Evolutionary conservation across 1,140 invertebrate species (phyloP).

Genomic region (Calycopis cecrops): DNA sequence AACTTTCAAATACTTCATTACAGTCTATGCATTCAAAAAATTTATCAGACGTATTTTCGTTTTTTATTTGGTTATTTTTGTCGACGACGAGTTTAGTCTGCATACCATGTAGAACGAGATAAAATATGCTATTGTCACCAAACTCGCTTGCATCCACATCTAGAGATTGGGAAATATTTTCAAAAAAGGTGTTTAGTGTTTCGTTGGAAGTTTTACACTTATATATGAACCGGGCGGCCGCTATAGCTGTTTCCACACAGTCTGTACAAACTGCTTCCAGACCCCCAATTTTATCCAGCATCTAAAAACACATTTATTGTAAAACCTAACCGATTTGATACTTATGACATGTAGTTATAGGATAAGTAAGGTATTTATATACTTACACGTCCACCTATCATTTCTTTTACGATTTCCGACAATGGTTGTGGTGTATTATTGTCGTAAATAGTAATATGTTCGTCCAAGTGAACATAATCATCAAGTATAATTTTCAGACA

Average conservation of each 20-base stretch:
- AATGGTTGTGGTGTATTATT: slow-evolving; percentile 29
- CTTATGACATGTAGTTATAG: neutral
- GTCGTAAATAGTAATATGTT: slow-evolving; percentile 34
- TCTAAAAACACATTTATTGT: slow-evolving; percentile 34
- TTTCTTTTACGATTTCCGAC: slow-evolving; percentile 37
- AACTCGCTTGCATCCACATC: slow-evolving; percentile 27
- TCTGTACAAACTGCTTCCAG: slow-evolving; percentile 49
- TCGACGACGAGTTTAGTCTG: slow-evolving; percentile 37
- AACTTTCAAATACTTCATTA: slow-evolving; percentile 30
- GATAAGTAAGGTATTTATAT: slow-evolving; percentile 6
- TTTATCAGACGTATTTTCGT: slow-evolving; percentile 17
- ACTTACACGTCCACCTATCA: slow-evolving; percentile 46
- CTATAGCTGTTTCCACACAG: slow-evolving; percentile 42
- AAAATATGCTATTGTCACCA: slow-evolving; percentile 33
- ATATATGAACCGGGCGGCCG: slow-evolving; percentile 39
- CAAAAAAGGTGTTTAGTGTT: slow-evolving; percentile 37
- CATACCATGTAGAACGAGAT: slow-evolving; percentile 37
- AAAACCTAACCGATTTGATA: neutral
- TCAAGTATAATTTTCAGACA: slow-evolving; percentile 45
- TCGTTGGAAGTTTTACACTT: slow-evolving; percentile 36
- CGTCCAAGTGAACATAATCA: slow-evolving; percentile 46
- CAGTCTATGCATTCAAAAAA: slow-evolving; percentile 38
- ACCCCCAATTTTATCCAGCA: slow-evolving; percentile 44
- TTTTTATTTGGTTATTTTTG: slow-evolving; percentile 29
- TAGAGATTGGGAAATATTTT: slow-evolving; percentile 35